phyloP scores from a whole-genome alignment of 2,797 vertebrate genomes.

The Okamejei kenojei region DNA sequence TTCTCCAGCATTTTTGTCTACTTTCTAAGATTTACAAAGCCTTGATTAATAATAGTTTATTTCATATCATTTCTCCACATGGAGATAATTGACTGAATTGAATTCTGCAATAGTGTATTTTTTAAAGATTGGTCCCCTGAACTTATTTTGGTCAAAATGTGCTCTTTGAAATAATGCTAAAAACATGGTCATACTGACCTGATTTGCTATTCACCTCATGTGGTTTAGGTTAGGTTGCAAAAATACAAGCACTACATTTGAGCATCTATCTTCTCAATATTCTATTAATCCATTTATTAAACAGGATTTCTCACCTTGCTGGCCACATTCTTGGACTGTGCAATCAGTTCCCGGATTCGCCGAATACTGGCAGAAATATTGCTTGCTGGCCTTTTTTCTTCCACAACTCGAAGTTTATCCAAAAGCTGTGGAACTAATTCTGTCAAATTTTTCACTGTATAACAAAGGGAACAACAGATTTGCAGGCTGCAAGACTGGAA shows the following conservation, averaged over 20 bases:
- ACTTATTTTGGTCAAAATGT: background rate
- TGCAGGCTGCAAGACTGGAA: background rate
- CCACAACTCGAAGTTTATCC: slow-evolving; percentile 76
- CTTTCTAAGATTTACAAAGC: background rate
- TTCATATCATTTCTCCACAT: background rate
- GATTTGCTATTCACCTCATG: background rate
- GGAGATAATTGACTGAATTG: background rate
- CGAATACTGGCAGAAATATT: slow-evolving; percentile 87
- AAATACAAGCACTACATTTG: background rate
- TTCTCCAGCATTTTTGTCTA: too few relatives aligned
- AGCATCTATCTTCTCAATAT: background rate
- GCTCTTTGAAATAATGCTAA: background rate
- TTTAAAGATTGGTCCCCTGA: background rate
- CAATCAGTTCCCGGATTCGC: slow-evolving; percentile 86
- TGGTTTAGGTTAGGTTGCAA: background rate
- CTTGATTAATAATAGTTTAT: background rate
- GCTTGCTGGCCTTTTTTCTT: slow-evolving; percentile 80
- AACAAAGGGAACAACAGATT: background rate
- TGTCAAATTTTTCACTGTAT: slow-evolving; percentile 75
- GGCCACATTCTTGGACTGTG: slow-evolving; percentile 89
- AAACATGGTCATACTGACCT: background rate
- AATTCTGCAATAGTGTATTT: background rate
- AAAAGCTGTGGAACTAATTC: slow-evolving; percentile 78
- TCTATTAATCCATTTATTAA: background rate
- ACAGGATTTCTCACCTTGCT: slow-evolving; percentile 68